Evolutionary conservation across 2,113 vertebrate genomes (phyloP).

Genomic region (Pterocles orientalis): DNA sequence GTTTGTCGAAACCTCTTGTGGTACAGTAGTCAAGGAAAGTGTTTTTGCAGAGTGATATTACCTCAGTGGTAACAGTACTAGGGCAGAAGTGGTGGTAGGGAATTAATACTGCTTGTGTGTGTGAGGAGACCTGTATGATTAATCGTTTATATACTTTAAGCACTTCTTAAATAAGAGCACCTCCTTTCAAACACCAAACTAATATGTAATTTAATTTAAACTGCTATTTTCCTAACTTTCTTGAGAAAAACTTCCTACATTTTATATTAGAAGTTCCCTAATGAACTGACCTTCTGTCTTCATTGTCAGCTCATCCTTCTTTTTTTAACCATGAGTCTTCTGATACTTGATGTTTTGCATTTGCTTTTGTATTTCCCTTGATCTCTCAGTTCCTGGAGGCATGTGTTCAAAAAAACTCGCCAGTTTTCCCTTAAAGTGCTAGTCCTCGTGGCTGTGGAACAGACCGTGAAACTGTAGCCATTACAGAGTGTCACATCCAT

Average conservation of each 20-base stretch:
- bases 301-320: neutral
- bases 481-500: neutral
- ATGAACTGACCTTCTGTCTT: neutral
- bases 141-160: neutral
- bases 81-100: neutral
- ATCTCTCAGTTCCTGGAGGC: neutral
- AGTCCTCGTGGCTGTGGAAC: neutral
- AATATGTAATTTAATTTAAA: neutral
- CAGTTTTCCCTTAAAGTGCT: neutral
- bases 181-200: neutral
- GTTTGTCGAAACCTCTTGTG: neutral
- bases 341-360: neutral
- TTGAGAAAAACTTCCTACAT: neutral
- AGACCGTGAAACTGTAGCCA: neutral
- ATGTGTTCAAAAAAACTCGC: neutral
- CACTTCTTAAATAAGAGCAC: neutral
- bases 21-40: neutral
- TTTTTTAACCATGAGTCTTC: neutral
- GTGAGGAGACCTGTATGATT: neutral
- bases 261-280: neutral
- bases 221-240: neutral
- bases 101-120: neutral
- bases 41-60: neutral
- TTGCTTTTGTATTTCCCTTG: conserved; percentile 16
- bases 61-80: neutral